Conservation (phyloP, 1,140 invertebrate species). For the Bathynomus jamesi region DNA sequence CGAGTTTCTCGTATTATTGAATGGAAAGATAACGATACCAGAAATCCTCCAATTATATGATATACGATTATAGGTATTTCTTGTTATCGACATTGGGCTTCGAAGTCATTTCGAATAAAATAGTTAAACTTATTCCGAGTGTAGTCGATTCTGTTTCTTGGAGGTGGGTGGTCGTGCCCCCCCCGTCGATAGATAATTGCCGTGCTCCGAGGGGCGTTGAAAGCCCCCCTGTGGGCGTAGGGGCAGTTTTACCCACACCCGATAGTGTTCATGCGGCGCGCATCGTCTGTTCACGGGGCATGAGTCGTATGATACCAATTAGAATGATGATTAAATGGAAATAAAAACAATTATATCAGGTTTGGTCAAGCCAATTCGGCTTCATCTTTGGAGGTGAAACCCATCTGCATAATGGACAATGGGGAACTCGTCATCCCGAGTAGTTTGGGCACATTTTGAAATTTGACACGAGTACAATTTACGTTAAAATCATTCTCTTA, state of each 20-base stretch:
- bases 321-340: not conserved
- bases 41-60: not conserved
- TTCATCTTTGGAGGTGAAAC: not conserved
- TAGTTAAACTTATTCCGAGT: not conserved
- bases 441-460: not conserved
- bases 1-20: not conserved
- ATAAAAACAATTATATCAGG: conserved; percentile 1
- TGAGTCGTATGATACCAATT: not conserved
- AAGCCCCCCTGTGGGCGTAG: not conserved
- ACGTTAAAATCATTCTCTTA: no score
- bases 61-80: not conserved
- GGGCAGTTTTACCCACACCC: not conserved
- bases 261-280: not conserved
- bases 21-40: not conserved
- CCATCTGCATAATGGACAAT: not conserved
- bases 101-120: not conserved
- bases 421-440: not conserved
- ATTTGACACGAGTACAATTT: not conserved
- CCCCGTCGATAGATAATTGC: not conserved
- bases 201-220: not conserved
- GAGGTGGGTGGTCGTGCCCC: not conserved
- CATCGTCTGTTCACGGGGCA: not conserved
- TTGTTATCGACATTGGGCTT: not conserved
- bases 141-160: not conserved
- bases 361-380: not conserved